These are phyloP conservation scores for Actinopyga echinites DNA, from an alignment of 53 echinoderm and acorn worm genomes.

Conservation along the genomic window DNA sequence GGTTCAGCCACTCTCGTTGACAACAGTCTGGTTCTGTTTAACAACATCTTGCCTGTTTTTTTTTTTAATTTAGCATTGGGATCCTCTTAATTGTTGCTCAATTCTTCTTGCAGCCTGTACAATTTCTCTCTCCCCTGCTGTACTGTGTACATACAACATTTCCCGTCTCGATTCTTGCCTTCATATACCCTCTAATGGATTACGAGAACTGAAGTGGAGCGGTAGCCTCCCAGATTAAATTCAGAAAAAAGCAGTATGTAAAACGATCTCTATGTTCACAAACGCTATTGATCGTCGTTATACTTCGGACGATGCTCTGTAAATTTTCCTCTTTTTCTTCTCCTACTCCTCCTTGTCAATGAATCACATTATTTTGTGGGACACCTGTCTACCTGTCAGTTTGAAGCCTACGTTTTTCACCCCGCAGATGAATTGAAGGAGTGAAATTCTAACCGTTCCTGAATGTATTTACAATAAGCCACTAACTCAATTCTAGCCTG, in stretches of 20 bases:
- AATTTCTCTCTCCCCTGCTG: too few species aligned
- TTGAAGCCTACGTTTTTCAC: conserved; percentile 17
- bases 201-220: conserved; percentile 11
- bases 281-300: conserved; percentile 14
- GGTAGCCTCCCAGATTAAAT: background rate
- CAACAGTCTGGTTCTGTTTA: too few species aligned
- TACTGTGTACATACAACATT: too few species aligned
- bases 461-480: conserved; percentile 31
- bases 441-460: conserved; percentile 16
- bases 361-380: conserved; percentile 40
- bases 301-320: background rate
- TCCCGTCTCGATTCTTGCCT: too few species aligned
- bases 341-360: background rate
- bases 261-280: conserved; percentile 30
- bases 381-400: conserved; percentile 39
- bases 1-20: too few species aligned
- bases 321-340: too few species aligned
- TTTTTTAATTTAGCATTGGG: too few species aligned
- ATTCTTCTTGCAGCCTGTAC: too few species aligned
- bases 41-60: too few species aligned
- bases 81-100: too few species aligned
- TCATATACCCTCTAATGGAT: conserved; percentile 11
- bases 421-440: conserved; percentile 34
- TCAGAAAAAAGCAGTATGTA: conserved; percentile 11
- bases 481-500: conserved; percentile 42